Evolutionary conservation across 1,140 invertebrate genomes (phyloP), one percentile per base, ranked within the genome.

Genomic region (Rhopalosiphum maidis): DNA sequence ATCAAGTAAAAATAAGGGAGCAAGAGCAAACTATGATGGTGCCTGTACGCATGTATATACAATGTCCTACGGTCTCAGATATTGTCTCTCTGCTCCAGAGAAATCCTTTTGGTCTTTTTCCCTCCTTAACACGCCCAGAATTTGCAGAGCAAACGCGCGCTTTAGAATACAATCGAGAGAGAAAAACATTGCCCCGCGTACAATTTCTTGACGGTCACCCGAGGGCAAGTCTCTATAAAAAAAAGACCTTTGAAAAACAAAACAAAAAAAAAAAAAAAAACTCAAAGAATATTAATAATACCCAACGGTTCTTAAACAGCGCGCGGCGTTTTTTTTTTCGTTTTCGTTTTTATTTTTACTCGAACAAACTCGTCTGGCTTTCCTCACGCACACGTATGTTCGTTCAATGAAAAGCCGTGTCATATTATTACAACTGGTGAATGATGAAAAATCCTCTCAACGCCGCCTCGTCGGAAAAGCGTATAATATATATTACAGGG

Each of bases 21-120:
- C 60, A 91, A 82, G 30, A 83, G 68, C 43, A 91, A 92, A 92
- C 68, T 77, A 82, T 11, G n/a, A 43, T 21, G n/a, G 86, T 18
- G 86, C 8, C 43, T n/a, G 30, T 22, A n/a, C 22, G 9, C 6
- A 35, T 37, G 8, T 30, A 41, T 41, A 41, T 41, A 89, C 6
- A 25, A 23, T 83, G n/a, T 92, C 77, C 46, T 23, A 83, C 43
- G 9, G n/a, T 77, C 37, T 82, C 77, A 48, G n/a, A 92, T 83
- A 83, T 83, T 83, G 41, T 35, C 43, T 37, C 35, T 60, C 41
- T 77, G 15, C 41, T 25, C 77, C 51, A 0, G n/a, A 37, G 46
- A 48, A 82, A 92, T 82, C 46, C n/a, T 82, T 48, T 92, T 92
- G 43, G 43, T 92, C 22, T 92, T 51, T 92, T 91, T 91, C 22